Evolutionary conservation across 53 echinoderm and acorn worm genomes (phyloP), one percentile per base, ranked within the genome.

Genomic region (Mesocentrotus franciscanus): DNA sequence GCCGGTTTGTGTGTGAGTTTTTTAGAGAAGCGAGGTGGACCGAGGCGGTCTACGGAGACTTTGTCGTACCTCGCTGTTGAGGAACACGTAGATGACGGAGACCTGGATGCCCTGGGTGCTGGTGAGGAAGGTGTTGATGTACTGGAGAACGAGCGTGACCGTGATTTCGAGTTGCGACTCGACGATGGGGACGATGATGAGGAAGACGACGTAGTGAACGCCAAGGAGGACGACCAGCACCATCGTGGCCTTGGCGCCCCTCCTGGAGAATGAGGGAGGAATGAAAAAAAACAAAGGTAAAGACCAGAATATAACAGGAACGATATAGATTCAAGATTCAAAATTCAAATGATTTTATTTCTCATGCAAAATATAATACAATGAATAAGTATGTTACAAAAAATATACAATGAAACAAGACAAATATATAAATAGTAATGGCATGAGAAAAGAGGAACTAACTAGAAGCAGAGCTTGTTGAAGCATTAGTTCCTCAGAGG

Each of bases 61-160:
- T 83, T 78, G 81, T 2, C 97, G 96, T 95, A 98, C 98, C 97
- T 98, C 98, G 70, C 96, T 96, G 95, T 98, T 98, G 70, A 97
- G 91, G 93, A 98, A 98, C 14, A 98, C 98, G 74, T 98, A 98
- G 96, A 98, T 97, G 71, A 97, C 95, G 55, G 98, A 93, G 15
- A 98, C 98, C 24, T 96, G 94, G 30, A 97, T 81, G 35, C 98
- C 98, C 94, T 98, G 98, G 5, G 97, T 96, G 79, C 95, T 93
- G 32, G 96, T 78, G 66, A 97, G 83, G 59, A 98, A 83, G 61
- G 95, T 89, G 96, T 97, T 98, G 90, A 96, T 89, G 93, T 96
- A 96, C 56, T 64, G 59, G 39, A 98, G 89, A 0, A 96, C 92
- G 60, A 98, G 58, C n/a, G 93, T 74, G 13, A 90, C 97, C 30